Percentiles rank a stretch among this genome's conserved stretches.
Conservation (phyloP, 2,113 vertebrate species). For the Urocolius indicus region DNA sequence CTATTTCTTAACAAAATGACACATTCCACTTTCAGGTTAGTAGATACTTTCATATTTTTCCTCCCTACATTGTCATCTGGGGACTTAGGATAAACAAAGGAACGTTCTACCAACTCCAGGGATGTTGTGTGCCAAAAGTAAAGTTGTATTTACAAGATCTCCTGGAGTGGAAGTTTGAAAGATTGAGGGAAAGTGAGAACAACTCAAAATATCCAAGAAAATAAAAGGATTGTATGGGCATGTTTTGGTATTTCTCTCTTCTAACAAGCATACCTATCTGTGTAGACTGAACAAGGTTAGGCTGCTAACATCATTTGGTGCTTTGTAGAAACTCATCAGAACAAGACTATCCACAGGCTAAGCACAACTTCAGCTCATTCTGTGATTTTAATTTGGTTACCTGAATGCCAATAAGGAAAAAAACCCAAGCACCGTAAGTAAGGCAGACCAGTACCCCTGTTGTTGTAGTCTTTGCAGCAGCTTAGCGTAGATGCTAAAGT, state of each 20-base stretch:
- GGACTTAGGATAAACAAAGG: not conserved
- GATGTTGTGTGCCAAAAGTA: not conserved
- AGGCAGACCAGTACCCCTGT: not conserved
- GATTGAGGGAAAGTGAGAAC: not conserved
- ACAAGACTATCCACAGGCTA: not conserved
- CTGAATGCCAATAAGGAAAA: not conserved
- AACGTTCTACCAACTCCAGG: not conserved
- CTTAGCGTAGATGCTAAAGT: not conserved
- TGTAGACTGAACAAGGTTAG: not conserved
- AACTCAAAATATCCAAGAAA: not conserved
- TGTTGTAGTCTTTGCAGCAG: not conserved
- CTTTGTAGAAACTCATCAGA: not conserved
- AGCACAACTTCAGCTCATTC: not conserved
- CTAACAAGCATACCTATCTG: not conserved
- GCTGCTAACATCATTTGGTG: rapidly evolving
- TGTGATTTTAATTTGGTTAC: not conserved
- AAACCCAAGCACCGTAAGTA: not conserved
- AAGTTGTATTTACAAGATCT: not conserved
- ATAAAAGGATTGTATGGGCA: not conserved
- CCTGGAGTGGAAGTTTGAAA: not conserved
- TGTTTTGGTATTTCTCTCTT: not conserved
- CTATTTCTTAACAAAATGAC: not conserved
- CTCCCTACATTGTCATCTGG: not conserved
- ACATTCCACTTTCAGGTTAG: not conserved
- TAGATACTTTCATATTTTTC: not conserved